Base-by-base conservation (phyloP, 1,140 invertebrate species). In the Drosophila hydei region DNA sequence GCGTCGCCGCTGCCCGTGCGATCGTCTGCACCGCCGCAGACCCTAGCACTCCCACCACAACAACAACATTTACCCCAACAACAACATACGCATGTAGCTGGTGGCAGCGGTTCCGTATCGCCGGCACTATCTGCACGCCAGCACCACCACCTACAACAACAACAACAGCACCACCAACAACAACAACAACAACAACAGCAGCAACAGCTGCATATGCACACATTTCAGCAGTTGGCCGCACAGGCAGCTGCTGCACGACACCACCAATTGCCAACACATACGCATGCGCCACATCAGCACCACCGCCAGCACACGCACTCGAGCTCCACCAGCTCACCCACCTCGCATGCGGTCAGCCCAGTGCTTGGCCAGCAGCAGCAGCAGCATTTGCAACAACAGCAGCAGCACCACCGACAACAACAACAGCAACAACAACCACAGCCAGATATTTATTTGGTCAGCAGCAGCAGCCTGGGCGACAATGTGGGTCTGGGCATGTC, bases 401-500 rank as follows among this genome's bases (percentile, higher is more conserved):
- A 70, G 45, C 63, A 65, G 42, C 62, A 72, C 23, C 52, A 58
- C 3, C 52, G 30, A 7, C 70, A 58, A 23, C 69, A n/a, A n/a
- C n/a, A n/a, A n/a, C 48, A 51, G 27, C 61, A 65, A 9, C 58
- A 65, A 1, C 48, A 75, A 3, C 89, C 83, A 19, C 85, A 89
- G 19, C 90, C 90, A 55, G 90, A 91, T 65, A 91, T 91, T 33
- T 91, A 91, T 70, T 50, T 91, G 75, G 90, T 91, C 72, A 91
- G 90, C 90, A 91, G 89, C 80, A 90, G 89, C 73, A 91, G 81
- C 68, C 81, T 91, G 85, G 89, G 81, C 72, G 89, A 90, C 30
- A 81, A 73, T 75, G 79, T 87, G 45, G 80, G 87, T 30, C 59
- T 87, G 60, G 77, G 80, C 68, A 21, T 89, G 71, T 77, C 75